phyloP scores from a whole-genome alignment of 2,888 invertebrate species.

The Neoaliturus tenellus region DNA sequence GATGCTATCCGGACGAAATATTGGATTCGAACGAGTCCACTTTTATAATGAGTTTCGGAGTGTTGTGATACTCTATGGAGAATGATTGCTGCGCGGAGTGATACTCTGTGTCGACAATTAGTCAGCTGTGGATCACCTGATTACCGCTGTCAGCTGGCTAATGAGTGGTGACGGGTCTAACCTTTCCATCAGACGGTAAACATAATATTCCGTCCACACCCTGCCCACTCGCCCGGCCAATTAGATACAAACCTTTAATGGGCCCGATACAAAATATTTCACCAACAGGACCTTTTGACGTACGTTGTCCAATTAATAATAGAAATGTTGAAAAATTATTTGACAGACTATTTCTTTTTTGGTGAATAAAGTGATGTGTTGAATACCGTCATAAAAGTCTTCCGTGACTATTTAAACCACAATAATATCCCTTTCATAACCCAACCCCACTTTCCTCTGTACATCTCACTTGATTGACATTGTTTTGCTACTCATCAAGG shows the following conservation, averaged over 20 bases:
- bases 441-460: too few species aligned
- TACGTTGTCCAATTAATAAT: background rate
- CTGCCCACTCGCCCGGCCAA: conserved; percentile 7
- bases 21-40: background rate
- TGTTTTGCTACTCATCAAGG: too few species aligned
- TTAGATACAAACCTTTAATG: conserved; percentile 15
- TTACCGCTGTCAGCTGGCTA: conserved; percentile 31
- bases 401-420: too few species aligned
- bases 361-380: too few species aligned
- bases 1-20: conserved; percentile 1
- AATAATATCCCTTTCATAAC: too few species aligned
- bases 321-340: too few species aligned
- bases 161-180: conserved; percentile 43
- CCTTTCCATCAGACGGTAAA: conserved; percentile 44
- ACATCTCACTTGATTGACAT: too few species aligned
- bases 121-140: conserved; percentile 39
- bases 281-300: background rate
- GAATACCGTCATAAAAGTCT: too few species aligned
- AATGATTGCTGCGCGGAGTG: conserved; percentile 16
- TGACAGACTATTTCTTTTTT: too few species aligned
- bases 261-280: conserved; percentile 4
- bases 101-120: conserved; percentile 18
- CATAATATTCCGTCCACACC: conserved; percentile 19
- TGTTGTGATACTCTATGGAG: background rate
- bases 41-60: conserved; percentile 11